Evolutionary conservation across 2,888 invertebrate genomes (phyloP).

Genomic region (Eupithecia dodoneata): DNA sequence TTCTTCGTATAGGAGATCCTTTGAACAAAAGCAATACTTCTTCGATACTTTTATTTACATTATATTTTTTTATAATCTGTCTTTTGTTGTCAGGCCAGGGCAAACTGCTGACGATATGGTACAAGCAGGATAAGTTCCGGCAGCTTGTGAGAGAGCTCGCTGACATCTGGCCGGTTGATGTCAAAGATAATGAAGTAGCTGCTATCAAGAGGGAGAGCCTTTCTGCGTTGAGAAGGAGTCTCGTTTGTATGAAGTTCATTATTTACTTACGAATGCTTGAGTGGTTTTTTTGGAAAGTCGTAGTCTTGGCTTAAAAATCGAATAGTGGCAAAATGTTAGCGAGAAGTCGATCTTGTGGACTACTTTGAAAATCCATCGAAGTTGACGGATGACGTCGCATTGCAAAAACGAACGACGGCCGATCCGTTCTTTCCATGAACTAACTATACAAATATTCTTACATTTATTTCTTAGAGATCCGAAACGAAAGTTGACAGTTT

Average conservation of each 20-base stretch:
- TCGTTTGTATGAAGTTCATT: conserved; percentile 57
- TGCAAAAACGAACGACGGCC: no score
- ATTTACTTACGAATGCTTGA: background rate
- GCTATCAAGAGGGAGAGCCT: conserved; percentile 63
- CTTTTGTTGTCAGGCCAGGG: conserved; percentile 56
- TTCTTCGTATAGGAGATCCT: background rate
- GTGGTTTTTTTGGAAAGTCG: background rate
- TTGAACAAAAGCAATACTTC: background rate
- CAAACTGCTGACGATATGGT: conserved; percentile 69
- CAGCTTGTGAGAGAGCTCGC: conserved; percentile 62
- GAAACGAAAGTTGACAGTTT: no score
- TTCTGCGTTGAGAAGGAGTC: conserved; percentile 59
- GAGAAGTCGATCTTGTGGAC: no score
- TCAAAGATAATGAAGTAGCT: conserved; percentile 53
- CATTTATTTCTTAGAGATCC: background rate
- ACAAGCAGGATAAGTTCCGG: conserved; percentile 63
- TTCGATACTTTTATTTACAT: background rate
- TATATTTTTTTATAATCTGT: background rate
- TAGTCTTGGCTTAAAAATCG: background rate
- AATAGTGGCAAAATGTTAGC: no score
- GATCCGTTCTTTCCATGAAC: no score
- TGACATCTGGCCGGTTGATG: conserved; percentile 67
- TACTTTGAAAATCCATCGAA: no score
- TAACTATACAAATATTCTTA: background rate
- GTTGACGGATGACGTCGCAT: no score